These are phyloP conservation scores for Saccostrea cuccullata DNA, from an alignment of 1,140 invertebrate genomes.

Conservation along the genomic window DNA sequence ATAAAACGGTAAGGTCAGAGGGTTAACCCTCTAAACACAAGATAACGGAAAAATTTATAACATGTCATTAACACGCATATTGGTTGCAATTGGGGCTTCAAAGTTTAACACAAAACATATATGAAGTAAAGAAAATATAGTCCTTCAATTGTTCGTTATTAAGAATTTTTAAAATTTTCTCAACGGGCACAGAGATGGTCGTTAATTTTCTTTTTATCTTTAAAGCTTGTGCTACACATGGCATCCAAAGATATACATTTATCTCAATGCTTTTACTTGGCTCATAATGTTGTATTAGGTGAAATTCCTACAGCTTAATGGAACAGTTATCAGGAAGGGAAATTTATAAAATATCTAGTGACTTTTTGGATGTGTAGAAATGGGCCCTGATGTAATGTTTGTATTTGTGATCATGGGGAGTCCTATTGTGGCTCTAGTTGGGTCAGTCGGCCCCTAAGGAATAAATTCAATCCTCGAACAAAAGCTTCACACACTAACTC, in stretches of 20 bases:
- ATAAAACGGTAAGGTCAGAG: slow-evolving; percentile 75
- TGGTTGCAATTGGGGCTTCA: not conserved
- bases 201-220: not conserved
- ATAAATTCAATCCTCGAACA: not conserved
- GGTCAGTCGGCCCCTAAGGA: not conserved
- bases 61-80: not conserved
- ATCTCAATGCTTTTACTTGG: no score
- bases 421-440: not conserved
- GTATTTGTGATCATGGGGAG: not conserved
- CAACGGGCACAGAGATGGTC: not conserved
- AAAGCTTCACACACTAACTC: not conserved
- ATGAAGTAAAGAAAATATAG: no score
- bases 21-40: not conserved
- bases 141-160: no score
- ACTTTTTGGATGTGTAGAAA: no score
- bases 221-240: not conserved
- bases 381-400: not conserved
- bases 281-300: no score
- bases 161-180: not conserved
- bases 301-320: no score
- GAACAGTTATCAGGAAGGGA: no score
- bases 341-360: no score
- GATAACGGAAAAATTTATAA: slow-evolving; percentile 20
- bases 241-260: no score
- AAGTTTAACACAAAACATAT: not conserved